Evolutionary conservation across 2,113 vertebrate genomes (phyloP), one percentile per base, ranked within the genome.

Genomic region (Sylvia atricapilla): DNA sequence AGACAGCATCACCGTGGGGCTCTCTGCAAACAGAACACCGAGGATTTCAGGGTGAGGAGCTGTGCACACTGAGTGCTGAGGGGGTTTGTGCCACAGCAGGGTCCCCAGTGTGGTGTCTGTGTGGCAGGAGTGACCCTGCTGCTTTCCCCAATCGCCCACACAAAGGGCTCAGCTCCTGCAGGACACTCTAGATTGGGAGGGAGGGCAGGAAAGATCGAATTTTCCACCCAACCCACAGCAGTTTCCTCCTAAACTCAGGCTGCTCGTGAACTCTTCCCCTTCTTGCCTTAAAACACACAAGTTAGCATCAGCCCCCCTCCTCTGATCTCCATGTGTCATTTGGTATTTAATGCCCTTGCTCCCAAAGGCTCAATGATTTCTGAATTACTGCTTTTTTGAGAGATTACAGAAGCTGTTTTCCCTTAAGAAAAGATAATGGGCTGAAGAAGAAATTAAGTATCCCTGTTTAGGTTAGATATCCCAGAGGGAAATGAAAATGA

Each of bases 1-100:
- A n/a, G 99, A 98, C 85, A 99, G 97, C 99, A 99, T 99, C 82
- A 99, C 99, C 0, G 99, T 99, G 55, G 99, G 99, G 77, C 98
- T 99, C 94, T 99, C 99, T 99, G 97, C 62, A 97, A 80, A 91
- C 2, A 59, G 10, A 56, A 30, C 3, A 68, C 0, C 18, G 7
- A 73, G n/a, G 22, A 52, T 30, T 19, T 35, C 25, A 68, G 63
- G 16, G 33, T 21, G 77, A 28, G 2, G 31, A 46, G 47, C 4
- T 5, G 49, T 3, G 43, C 6, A 0, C 0, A 0, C 0, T 7
- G 56, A 8, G 9, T 33, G 33, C 8, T 9, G 17, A 88, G 82
- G 10, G 6, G 15, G 3, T 10, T 6, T 1, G 7, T 2, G 13
- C 14, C n/a, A 33, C 0, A 0, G 22, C 14, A 35, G 30, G 41